These are phyloP conservation scores for Pionites leucogaster DNA, from an alignment of 2,113 vertebrate genomes.

Conservation along the genomic window DNA sequence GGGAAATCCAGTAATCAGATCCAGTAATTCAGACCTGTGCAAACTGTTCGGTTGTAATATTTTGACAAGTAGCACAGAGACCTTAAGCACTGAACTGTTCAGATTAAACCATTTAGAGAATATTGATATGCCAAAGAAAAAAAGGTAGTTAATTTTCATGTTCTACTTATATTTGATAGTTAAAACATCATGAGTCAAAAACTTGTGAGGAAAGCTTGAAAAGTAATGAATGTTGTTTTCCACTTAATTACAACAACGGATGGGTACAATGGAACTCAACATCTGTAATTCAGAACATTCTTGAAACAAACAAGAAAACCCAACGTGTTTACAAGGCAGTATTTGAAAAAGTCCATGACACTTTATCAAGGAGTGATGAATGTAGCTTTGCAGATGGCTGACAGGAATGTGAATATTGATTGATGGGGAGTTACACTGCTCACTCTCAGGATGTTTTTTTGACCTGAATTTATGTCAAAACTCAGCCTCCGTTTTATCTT, in stretches of 20 bases:
- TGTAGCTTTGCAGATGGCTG: neutral
- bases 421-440: neutral
- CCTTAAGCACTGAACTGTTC: neutral
- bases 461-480: neutral
- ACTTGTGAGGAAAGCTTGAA: neutral
- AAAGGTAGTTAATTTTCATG: neutral
- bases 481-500: neutral
- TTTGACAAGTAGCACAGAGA: neutral
- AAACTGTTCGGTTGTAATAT: neutral
- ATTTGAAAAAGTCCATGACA: neutral
- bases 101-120: neutral
- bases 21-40: neutral
- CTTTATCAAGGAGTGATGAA: neutral
- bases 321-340: neutral
- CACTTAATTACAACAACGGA: neutral
- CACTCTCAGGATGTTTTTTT: neutral
- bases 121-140: neutral
- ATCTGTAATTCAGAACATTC: neutral
- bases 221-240: neutral
- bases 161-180: neutral
- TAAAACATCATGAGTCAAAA: neutral
- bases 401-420: rapidly evolving
- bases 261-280: neutral
- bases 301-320: neutral
- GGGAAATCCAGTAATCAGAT: neutral